Evolutionary conservation across 1,140 invertebrate genomes (phyloP), one percentile per base, ranked within the genome.

Genomic region (Marisa cornuarietis): DNA sequence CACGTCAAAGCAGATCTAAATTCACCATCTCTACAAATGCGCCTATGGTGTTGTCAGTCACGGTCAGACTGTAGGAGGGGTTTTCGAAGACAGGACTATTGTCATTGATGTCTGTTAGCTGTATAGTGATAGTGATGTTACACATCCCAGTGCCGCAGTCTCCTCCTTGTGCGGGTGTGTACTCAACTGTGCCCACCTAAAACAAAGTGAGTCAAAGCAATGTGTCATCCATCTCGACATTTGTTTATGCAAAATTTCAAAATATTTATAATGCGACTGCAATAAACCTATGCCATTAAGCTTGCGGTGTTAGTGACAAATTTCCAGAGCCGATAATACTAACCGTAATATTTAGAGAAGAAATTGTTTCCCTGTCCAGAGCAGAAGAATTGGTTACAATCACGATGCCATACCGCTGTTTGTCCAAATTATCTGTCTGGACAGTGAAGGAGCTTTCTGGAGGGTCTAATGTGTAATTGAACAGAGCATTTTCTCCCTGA

Each of bases 91-190:
- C 72, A 13, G 72, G 72, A 58, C 52, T 58, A 49, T 74, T 52
- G 72, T 74, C 72, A 24, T 74, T 74, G 72, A 54, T 54, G 72
- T 74, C 72, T 0, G 58, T 52, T 16, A 74, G 72, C 5, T 31
- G 14, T 31, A 74, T 58, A 7, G 10, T 58, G 18, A 74, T 61
- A 1, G 11, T 58, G 51, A 51, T 20, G 22, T 14, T 74, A 26
- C 72, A 74, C 16, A 49, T 18, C 18, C 11, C 72, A 26, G 10
- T 16, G 51, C 49, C 18, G 24, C 42, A 54, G 31, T 49, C 51
- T 51, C 31, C 22, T 52, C 72, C 58, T 49, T 54, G 16, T 10
- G 42, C 14, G 8, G 42, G 14, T 52, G 24, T n/a, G 51, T 26
- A 22, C 24, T 74, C 72, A 8, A 51, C 16, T 24, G 72, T 61